Evolutionary conservation across 2,888 invertebrate genomes (phyloP).

Genomic region (Nemoura dubitans): DNA sequence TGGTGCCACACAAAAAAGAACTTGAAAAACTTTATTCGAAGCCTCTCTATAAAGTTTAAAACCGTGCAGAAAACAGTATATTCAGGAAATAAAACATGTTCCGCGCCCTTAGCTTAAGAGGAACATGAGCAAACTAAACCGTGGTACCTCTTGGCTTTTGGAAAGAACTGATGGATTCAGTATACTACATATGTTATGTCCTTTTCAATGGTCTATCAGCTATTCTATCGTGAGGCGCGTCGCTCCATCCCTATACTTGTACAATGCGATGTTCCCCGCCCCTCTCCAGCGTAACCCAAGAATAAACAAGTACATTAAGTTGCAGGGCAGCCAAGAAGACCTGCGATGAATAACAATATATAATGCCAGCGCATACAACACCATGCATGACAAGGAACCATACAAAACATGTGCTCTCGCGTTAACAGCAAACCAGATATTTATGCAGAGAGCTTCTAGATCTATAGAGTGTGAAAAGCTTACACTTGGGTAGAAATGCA

Average conservation of each 20-base stretch:
- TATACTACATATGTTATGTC: neutral
- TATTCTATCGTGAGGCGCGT: neutral
- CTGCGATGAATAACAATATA: slow-evolving; percentile 4
- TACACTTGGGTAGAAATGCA: neutral
- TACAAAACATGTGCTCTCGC: slow-evolving; percentile 35
- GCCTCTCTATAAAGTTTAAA: neutral
- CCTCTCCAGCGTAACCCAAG: slow-evolving; percentile 24
- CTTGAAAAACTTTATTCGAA: neutral
- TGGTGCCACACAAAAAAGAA: neutral
- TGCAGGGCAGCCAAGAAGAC: slow-evolving; percentile 41
- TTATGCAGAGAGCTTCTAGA: slow-evolving; percentile 25
- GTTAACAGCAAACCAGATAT: slow-evolving; percentile 30
- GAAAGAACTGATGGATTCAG: slow-evolving; percentile 1
- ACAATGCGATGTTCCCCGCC: neutral
- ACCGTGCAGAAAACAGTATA: neutral
- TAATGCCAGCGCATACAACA: slow-evolving; percentile 17
- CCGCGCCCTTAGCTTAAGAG: neutral
- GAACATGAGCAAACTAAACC: neutral
- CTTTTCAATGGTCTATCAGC: neutral
- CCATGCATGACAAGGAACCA: slow-evolving; percentile 30
- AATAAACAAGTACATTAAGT: slow-evolving; percentile 50
- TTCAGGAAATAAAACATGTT: neutral
- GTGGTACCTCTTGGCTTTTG: neutral
- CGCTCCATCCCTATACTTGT: neutral
- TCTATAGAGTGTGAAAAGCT: slow-evolving; percentile 27